phyloP scores from a whole-genome alignment of 2,888 invertebrate species.

The Megamerina dolium region DNA sequence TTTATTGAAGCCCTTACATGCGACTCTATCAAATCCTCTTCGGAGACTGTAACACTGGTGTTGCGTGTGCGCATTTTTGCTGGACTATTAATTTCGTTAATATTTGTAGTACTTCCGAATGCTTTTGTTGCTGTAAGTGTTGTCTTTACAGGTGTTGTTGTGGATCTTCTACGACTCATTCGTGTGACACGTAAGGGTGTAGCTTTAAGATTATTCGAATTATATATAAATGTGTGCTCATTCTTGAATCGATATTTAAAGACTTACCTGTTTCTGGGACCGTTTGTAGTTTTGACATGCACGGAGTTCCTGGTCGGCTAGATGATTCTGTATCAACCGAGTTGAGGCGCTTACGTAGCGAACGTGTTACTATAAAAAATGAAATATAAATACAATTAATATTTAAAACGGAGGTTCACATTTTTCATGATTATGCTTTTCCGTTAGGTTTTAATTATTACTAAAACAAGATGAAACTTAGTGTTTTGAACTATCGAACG shows the following conservation, averaged over 20 bases:
- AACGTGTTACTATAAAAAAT: conserved; percentile 34
- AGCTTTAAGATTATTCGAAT: conserved; percentile 8
- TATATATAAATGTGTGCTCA: conserved; percentile 7
- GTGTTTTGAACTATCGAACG: too few species aligned
- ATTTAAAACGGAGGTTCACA: too few species aligned
- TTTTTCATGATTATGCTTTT: too few species aligned
- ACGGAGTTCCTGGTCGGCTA: conserved; percentile 29
- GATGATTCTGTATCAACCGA: conserved; percentile 24
- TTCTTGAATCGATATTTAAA: background rate
- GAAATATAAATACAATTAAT: conserved; percentile 4
- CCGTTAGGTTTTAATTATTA: too few species aligned
- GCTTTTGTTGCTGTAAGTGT: conserved; percentile 10
- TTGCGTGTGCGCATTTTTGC: conserved; percentile 20
- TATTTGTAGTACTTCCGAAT: conserved; percentile 21
- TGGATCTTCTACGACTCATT: conserved; percentile 28
- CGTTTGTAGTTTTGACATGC: conserved; percentile 13
- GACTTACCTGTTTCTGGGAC: conserved; percentile 22
- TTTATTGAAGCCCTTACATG: too few species aligned
- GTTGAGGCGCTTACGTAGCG: conserved; percentile 29
- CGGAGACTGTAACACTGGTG: conserved; percentile 20
- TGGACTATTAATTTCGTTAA: conserved; percentile 24
- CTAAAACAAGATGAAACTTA: too few species aligned
- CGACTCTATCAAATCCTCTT: too few species aligned
- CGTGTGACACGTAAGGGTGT: conserved; percentile 29
- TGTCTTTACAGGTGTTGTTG: conserved; percentile 19